Conservation (phyloP, 2,888 invertebrate species). For the Xestobium rufovillosum region DNA sequence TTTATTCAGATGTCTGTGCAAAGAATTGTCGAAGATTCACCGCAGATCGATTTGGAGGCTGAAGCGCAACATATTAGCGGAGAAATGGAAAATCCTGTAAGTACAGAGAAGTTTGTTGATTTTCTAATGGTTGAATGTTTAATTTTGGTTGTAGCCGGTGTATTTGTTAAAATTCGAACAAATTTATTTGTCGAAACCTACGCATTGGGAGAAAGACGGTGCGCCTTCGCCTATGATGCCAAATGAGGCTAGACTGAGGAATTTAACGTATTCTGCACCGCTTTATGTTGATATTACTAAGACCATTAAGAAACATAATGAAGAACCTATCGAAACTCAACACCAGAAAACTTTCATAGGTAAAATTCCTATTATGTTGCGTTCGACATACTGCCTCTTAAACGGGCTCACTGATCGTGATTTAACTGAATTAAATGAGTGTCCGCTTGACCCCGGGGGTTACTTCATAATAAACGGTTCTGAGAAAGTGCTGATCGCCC, state of each 20-base stretch:
- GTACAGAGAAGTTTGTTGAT: slow-evolving; percentile 18
- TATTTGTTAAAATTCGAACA: slow-evolving; percentile 97
- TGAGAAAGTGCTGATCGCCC: slow-evolving; percentile 89
- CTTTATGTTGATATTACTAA: slow-evolving; percentile 98
- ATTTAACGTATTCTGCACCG: slow-evolving; percentile 96
- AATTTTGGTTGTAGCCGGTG: slow-evolving; percentile 53
- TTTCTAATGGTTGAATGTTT: neutral
- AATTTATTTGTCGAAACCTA: slow-evolving; percentile 98
- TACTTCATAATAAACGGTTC: slow-evolving; percentile 99
- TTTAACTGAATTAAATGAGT: slow-evolving; percentile 98
- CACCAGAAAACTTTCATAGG: slow-evolving; percentile 70
- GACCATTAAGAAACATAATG: slow-evolving; percentile 84
- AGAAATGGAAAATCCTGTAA: slow-evolving; percentile 78
- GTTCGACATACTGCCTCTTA: slow-evolving; percentile 94
- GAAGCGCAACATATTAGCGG: slow-evolving; percentile 96
- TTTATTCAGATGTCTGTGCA: slow-evolving; percentile 99
- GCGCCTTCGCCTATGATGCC: slow-evolving; percentile 99
- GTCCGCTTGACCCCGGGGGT: slow-evolving; percentile 97
- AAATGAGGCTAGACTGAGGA: slow-evolving; percentile 94
- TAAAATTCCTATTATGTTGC: slow-evolving; percentile 98
- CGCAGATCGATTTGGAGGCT: slow-evolving; percentile 93
- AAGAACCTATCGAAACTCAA: slow-evolving; percentile 79
- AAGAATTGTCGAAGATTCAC: slow-evolving; percentile 98
- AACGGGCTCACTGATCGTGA: slow-evolving; percentile 96
- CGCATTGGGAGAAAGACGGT: slow-evolving; percentile 99